A percentile compares a stretch with the other conserved stretches of the same genome.
Evolutionary conservation across 1,140 invertebrate species (phyloP).

Genomic region (Penaeus japonicus): DNA sequence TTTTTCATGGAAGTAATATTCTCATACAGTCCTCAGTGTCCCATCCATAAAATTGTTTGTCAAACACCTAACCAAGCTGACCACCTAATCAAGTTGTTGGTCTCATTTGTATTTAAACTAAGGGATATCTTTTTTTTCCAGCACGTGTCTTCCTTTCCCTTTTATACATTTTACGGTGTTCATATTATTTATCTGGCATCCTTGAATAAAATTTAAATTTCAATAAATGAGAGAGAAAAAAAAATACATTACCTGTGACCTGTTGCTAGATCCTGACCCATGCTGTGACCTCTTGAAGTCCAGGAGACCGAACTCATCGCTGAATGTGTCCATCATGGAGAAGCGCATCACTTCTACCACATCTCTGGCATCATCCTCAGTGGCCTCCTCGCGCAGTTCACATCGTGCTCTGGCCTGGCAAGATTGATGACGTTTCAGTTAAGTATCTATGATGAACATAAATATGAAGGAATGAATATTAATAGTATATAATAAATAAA

Average conservation of each 20-base stretch:
- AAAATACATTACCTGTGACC: slow-evolving; percentile 26
- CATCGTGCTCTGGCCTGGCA: slow-evolving; percentile 81
- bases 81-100: no score
- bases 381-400: slow-evolving; percentile 83
- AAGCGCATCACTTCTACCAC: slow-evolving; percentile 85
- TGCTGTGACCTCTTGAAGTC: slow-evolving; percentile 76
- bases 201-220: background rate
- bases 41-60: no score
- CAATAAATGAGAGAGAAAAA: background rate
- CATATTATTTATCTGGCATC: background rate
- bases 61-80: no score
- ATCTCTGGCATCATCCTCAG: slow-evolving; percentile 81
- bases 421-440: slow-evolving; percentile 33
- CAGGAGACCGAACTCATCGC: slow-evolving; percentile 74
- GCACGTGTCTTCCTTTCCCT: background rate
- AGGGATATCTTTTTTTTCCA: background rate
- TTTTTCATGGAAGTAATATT: no score
- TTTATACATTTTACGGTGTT: background rate
- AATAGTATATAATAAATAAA: slow-evolving; percentile 32
- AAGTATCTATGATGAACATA: background rate
- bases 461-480: background rate
- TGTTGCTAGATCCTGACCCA: slow-evolving; percentile 69
- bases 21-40: no score
- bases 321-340: slow-evolving; percentile 80
- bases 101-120: no score